A percentile compares a stretch with the other conserved stretches of the same genome.
Evolutionary conservation across 2,888 invertebrate genomes (phyloP).

Genomic region (Drosophila antonietae): DNA sequence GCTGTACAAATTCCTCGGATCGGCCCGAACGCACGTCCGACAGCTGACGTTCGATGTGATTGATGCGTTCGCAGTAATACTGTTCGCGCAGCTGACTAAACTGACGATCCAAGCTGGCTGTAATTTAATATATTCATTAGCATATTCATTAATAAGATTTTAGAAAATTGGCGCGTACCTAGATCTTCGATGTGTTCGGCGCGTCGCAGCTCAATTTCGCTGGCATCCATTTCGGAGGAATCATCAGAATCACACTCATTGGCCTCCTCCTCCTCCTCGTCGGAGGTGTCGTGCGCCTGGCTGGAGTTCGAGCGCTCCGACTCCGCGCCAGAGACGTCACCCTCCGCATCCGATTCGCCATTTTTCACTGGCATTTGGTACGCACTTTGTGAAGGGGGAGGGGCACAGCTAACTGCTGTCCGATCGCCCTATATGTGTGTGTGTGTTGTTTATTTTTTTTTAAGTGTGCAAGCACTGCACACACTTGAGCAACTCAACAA

Average conservation of each 20-base stretch:
- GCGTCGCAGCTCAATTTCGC: slow-evolving; percentile 93
- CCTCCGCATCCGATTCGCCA: slow-evolving; percentile 86
- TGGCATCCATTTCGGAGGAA: slow-evolving; percentile 96
- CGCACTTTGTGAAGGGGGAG: no score
- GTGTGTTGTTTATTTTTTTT: background rate
- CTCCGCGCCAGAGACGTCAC: slow-evolving; percentile 89
- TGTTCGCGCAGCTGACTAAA: slow-evolving; percentile 94
- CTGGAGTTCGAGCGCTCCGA: slow-evolving; percentile 89
- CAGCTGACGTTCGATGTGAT: slow-evolving; percentile 93
- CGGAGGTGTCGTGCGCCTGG: slow-evolving; percentile 89
- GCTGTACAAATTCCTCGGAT: slow-evolving; percentile 95
- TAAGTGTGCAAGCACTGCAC: background rate
- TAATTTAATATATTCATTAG: no score
- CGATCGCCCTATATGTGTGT: background rate
- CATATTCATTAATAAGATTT: background rate
- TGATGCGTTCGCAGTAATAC: slow-evolving; percentile 92
- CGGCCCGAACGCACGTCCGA: slow-evolving; percentile 93
- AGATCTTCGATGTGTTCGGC: slow-evolving; percentile 94
- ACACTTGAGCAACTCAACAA: background rate
- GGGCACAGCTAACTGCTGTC: slow-evolving; percentile 4
- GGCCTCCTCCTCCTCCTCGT: slow-evolving; percentile 87
- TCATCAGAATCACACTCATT: slow-evolving; percentile 94
- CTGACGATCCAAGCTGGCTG: slow-evolving; percentile 94
- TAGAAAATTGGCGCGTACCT: slow-evolving; percentile 80
- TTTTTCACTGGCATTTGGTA: slow-evolving; percentile 88